A percentile compares a stretch with the other conserved stretches of the same genome.
phyloP scores from a whole-genome alignment of 2,113 vertebrate genomes.

The Notarius lentiginosus region DNA sequence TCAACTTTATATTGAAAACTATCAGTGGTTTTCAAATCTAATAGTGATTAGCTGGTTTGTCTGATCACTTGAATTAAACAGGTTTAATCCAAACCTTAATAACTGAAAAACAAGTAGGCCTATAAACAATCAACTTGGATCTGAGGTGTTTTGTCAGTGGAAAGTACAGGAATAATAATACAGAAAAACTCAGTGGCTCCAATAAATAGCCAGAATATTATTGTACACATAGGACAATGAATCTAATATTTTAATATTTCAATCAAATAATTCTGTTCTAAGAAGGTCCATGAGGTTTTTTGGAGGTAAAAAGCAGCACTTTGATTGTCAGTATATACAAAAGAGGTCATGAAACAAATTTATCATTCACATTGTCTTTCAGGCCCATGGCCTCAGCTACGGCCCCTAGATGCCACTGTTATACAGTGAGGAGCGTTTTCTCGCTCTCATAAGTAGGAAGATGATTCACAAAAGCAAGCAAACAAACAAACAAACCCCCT shows the following conservation, averaged over 20 bases:
- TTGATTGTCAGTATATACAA: neutral
- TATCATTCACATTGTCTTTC: neutral
- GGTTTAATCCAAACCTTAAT: neutral
- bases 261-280: neutral
- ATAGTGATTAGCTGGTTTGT: neutral
- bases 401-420: conserved; percentile 14
- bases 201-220: neutral
- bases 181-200: neutral
- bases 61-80: neutral
- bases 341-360: neutral
- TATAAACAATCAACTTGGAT: neutral
- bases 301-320: neutral
- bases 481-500: neutral
- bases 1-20: neutral
- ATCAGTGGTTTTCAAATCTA: no score
- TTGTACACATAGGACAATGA: neutral
- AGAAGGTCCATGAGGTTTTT: neutral
- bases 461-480: no score
- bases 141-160: neutral
- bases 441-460: neutral
- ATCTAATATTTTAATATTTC: neutral
- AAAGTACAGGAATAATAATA: neutral
- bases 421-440: neutral
- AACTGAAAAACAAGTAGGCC: neutral
- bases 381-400: neutral